Base-by-base conservation (phyloP, 1,140 invertebrate genomes). In the Rhyzopertha dominica region DNA sequence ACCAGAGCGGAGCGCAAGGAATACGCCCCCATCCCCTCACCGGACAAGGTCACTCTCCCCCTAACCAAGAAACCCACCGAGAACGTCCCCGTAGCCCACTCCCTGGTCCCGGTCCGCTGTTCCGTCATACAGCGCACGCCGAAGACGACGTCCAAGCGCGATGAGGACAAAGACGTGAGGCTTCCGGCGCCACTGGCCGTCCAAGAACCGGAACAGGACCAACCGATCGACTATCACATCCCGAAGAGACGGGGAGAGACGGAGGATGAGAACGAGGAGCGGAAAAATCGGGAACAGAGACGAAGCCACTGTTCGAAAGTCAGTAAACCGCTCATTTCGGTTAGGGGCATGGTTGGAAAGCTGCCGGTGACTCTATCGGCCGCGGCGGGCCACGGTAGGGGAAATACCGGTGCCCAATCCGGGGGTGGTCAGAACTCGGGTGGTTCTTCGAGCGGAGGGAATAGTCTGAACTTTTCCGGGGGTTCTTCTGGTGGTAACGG, bases 191-290 rank as follows among this genome's bases (percentile, higher is more conserved):
- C 71, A 5, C 54, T 74, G 12, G 54, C 73, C 24, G 71, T 58
- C 9, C 56, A 62, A 70, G 66, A 71, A 65, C 77, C 80, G 0
- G 78, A 81, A 67, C 81, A 90, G 69, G 87, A 90, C 31, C 85
- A 88, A 51, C 87, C 88, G 0, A 90, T 91, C 37, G 85, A 91
- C 60, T 91, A 91, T 65, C 86, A 85, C 53, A 84, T 91, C 42
- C 86, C 86, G 12, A 89, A 86, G 65, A 79, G 82, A 41, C 74
- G 79, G 47, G 77, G 81, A 14, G 78, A 82, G 49, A 66, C 69
- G 9, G 78, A 82, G 59, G 80, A 84, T 39, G 74, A 76, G 19
- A 69, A 76, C 46, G 79, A 70, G 69, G 79, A 71, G 50, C 75
- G 68, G 63, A 75, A 71, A 68, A 71, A 62, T 58, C 73, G 67